A percentile compares a stretch with the other conserved stretches of the same genome.
Evolutionary conservation across 2,113 vertebrate species (phyloP).

Genomic region (Sialia sialis): DNA sequence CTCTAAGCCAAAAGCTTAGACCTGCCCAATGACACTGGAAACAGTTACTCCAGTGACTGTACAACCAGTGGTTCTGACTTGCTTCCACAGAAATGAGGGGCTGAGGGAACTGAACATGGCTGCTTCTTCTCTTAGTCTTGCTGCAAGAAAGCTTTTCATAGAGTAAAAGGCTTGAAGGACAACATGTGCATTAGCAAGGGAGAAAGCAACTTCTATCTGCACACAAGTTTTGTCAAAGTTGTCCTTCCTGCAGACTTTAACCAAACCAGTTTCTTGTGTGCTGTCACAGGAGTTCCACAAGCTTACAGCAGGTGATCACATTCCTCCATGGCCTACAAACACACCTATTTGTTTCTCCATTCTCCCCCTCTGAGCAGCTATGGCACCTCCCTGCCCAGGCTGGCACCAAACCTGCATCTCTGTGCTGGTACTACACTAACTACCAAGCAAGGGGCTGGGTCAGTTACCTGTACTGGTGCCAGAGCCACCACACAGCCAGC

Average conservation of each 20-base stretch:
- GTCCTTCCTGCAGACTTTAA: neutral
- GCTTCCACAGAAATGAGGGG: neutral
- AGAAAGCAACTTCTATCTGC: neutral
- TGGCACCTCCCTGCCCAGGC: neutral
- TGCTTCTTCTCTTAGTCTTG: neutral
- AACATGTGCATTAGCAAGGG: neutral
- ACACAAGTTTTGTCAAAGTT: neutral
- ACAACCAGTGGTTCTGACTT: neutral
- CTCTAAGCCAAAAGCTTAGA: neutral
- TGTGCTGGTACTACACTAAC: neutral
- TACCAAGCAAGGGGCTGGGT: neutral
- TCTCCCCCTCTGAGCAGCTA: neutral
- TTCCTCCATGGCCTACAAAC: neutral
- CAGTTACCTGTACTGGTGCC: neutral
- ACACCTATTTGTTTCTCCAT: neutral
- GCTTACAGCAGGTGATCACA: neutral
- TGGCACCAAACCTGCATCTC: neutral
- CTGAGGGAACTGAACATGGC: neutral
- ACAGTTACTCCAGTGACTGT: neutral
- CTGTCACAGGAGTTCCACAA: neutral
- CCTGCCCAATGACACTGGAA: neutral
- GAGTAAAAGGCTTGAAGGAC: neutral
- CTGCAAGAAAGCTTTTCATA: neutral
- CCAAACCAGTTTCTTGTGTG: neutral
- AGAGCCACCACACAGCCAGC: neutral